Evolutionary conservation across 1,140 invertebrate species (phyloP), one percentile per base, ranked within the genome.

Genomic region (Ditylenchus dipsaci): DNA sequence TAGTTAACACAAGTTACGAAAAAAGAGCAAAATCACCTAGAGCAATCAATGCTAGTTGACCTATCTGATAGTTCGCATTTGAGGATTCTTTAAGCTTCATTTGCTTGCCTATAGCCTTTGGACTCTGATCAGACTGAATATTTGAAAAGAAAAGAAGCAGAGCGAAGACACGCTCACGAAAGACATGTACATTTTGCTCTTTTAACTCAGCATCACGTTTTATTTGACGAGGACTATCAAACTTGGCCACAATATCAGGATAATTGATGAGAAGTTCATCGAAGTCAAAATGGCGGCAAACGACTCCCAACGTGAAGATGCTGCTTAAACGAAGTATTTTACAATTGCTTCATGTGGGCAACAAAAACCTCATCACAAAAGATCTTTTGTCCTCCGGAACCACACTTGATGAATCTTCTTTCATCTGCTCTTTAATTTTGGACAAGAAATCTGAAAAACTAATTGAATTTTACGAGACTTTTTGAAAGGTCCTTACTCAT

Each of bases 241-340:
- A 53, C 49, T 53, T 53, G n/a, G 49, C n/a, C 49, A 53, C 23
- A 38, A 38, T 38, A 38, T 65, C 78, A 63, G 84, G 85, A 53
- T 63, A 61, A 61, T 71, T 57, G 17, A 82, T 78, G 42, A 84
- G 88, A 53, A 82, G 56, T 17, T 53, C 59, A 63, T 91, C 95
- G 83, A 98, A 95, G 84, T 98, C 91, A 85, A 98, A 99, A 84
- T 96, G 91, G 76, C 92, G 88, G 73, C 95, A 87, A 62, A 98
- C 85, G n/a, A 97, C 86, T 0, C 95, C 95, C 60, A 97, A 91
- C 0, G 93, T 96, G 84, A 91, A 98, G 0, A 98, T 85, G 9
- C 92, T 89, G 77, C 95, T 87, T 38, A 38, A 11, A 38, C 33
- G 33, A 38, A 5, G 33, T n/a, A n/a, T n/a, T n/a, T n/a, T n/a